Evolutionary conservation across 2,888 invertebrate species (phyloP).

Genomic region (Tipula unca): DNA sequence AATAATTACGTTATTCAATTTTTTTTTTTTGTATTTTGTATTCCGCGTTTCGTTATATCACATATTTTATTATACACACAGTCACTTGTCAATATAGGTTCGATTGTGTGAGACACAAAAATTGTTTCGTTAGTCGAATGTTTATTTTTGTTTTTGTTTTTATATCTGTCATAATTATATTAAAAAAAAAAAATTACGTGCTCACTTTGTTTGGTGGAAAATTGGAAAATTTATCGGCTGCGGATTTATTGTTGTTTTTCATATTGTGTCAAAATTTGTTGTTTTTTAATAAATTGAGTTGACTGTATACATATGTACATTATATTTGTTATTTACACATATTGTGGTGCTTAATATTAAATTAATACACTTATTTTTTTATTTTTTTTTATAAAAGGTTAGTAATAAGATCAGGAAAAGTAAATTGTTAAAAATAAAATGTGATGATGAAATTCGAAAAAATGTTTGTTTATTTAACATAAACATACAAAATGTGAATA

Average conservation of each 20-base stretch:
- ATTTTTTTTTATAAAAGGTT: neutral
- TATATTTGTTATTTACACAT: neutral
- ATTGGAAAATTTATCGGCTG: neutral
- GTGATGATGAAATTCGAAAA: neutral
- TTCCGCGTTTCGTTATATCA: neutral
- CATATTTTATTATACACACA: neutral
- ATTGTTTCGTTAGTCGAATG: slow-evolving; percentile 1
- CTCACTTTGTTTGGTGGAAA: neutral
- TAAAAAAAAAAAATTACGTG: neutral
- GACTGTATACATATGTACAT: neutral
- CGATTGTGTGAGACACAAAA: slow-evolving; percentile 18
- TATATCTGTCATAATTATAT: neutral
- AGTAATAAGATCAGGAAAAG: neutral
- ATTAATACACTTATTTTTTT: neutral
- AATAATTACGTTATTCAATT: neutral
- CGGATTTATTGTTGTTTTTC: neutral
- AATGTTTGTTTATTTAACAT: neutral
- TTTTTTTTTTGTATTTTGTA: neutral
- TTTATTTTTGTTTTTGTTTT: neutral
- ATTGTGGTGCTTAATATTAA: neutral
- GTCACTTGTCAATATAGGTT: slow-evolving; percentile 14
- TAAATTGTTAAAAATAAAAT: neutral
- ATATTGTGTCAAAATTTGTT: neutral
- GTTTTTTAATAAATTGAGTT: neutral
- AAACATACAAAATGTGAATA: neutral